Percentiles rank a stretch among this genome's conserved stretches.
Conservation (phyloP, 2,888 invertebrate genomes). For the Imbricaverruca yamaguchii region DNA sequence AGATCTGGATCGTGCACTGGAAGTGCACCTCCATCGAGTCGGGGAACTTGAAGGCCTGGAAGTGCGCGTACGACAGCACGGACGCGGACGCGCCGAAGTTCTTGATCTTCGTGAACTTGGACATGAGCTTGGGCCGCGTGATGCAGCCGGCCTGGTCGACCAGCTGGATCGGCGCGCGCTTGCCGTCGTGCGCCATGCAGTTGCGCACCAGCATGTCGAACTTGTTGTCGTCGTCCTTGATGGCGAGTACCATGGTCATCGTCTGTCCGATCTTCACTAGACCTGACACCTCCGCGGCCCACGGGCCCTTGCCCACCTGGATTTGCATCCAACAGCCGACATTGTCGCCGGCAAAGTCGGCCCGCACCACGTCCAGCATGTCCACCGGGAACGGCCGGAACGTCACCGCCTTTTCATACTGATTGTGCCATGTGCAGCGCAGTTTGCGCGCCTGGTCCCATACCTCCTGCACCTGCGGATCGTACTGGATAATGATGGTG, state of each 20-base stretch:
- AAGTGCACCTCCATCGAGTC: constrained; percentile 95
- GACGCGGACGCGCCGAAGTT: constrained; percentile 90
- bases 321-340: constrained; percentile 98
- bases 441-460: constrained; percentile 91
- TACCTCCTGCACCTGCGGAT: constrained; percentile 87
- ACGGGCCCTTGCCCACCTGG: constrained; percentile 91
- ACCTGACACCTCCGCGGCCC: constrained; percentile 96
- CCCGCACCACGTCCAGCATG: constrained; percentile 88
- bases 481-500: constrained; percentile 86
- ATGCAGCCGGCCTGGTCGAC: constrained; percentile 90
- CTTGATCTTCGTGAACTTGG: constrained; percentile 86
- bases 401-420: constrained; percentile 90
- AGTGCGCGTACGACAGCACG: constrained; percentile 71
- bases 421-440: constrained; percentile 90
- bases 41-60: constrained; percentile 80
- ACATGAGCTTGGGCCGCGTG: constrained; percentile 85
- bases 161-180: constrained; percentile 83
- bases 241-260: constrained; percentile 93
- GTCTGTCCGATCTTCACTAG: constrained; percentile 94
- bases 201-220: constrained; percentile 92
- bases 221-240: constrained; percentile 92
- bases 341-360: constrained; percentile 90
- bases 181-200: constrained; percentile 90
- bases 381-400: constrained; percentile 92
- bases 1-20: constrained; percentile 90